Base-by-base conservation (phyloP, 2,797 vertebrate genomes). In the Sebastes iracundus region DNA sequence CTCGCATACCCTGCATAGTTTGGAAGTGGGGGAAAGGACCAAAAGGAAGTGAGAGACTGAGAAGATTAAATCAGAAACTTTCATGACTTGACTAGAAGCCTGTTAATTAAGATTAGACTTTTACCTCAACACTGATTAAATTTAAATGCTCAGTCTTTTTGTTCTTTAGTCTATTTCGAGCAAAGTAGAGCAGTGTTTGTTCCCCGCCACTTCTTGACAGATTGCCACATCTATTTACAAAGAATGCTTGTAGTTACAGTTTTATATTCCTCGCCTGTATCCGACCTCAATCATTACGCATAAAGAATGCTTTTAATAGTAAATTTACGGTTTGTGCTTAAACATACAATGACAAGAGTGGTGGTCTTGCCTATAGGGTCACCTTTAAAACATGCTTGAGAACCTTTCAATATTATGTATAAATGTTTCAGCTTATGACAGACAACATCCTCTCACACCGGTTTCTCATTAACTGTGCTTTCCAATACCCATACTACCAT, bases 91-190 rank as follows among this genome's bases (percentile, higher is more conserved):
- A 79, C 59, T 68, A 12, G 32, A 80, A 83, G 72, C 56, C 32
- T 80, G 61, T 62, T 87, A 87, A 89, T 87, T 79, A 84, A 53
- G 75, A 67, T 74, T 58, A 49, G 4, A 30, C 65, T 72, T 38
- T 77, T 52, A 33, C 28, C 42, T 69, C 52, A 67, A n/a, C 52
- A 33, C 59, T 71, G 72, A 75, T 82, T 53, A 70, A 75, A 78
- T 11, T 75, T 22, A 82, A 84, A 86, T 52, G 70, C 53, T 66
- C 33, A 46, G 30, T 56, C 53, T 61, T 74, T 79, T 76, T 71
- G 70, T 55, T 66, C 25, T 69, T 10, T 64, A 13, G 49, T 62
- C 58, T 82, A 69, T 74, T 82, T 72, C 53, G 28, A 69, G 30
- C 58, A 22, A 76, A 69, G 49, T 9, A 18, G 67, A 56, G 58